Evolutionary conservation across 2,797 vertebrate species (phyloP), one percentile per base, ranked within the genome.

Genomic region (Discoglossus pictus): DNA sequence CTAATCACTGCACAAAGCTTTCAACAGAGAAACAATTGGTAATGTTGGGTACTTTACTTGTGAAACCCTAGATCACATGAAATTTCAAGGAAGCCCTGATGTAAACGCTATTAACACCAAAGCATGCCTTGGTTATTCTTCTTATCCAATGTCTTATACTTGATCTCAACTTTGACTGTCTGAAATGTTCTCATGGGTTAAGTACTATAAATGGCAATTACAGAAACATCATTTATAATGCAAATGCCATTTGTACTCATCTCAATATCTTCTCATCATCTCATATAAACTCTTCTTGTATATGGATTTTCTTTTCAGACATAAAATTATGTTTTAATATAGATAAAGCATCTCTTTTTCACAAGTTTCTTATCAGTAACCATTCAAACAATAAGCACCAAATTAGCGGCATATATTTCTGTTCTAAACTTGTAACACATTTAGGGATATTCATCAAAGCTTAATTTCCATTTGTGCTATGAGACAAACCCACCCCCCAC

Each of bases 161-260:
- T 64, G 35, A 64, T 64, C 47, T 53, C 4, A 13, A 27, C 61
- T 42, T 44, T 64, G 23, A 64, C 47, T 62, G 46, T 17, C 60
- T 40, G 35, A 62, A 23, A 64, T 42, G 24, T 64, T 47, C 23
- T 64, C 17, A 34, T n/a, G 35, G 55, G 36, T 31, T 43, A 58
- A 58, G 27, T 38, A 23, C 38, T 39, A 18, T 4, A 40, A 39
- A 51, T 51, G 34, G 21, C 48, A 52, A 16, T 16, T 51, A 11
- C 21, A 52, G 16, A 39, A 64, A 42, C 35, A 53, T 53, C 16
- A n/a, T n/a, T n/a, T n/a, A n/a, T 16, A 52, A 10, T 7, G 34
- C 24, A 40, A n/a, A 40, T 24, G 46, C 31, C 16, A 18, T 8
- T 31, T 31, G 8, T 8, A 31, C 27, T 31, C 27, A 31, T 31